Percentiles rank a stretch among this genome's conserved stretches.
Evolutionary conservation across 2,113 vertebrate species (phyloP).

Genomic region (Epinephelus lanceolatus): DNA sequence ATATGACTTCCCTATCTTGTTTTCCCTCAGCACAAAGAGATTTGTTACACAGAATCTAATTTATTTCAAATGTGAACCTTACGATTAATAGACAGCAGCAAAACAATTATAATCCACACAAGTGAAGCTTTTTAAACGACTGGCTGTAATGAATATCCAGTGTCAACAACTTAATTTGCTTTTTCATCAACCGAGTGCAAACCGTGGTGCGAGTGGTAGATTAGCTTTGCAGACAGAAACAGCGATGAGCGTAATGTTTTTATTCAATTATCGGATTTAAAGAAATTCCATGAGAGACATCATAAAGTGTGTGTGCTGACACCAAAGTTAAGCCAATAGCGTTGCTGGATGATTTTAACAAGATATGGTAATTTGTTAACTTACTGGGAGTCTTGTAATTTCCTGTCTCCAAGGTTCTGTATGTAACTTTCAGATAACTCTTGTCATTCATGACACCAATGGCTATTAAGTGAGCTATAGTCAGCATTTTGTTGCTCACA

Average conservation of each 20-base stretch:
- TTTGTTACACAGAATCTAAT: slow-evolving; percentile 64
- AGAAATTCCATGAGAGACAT: slow-evolving; percentile 25
- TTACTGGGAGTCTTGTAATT: slow-evolving; percentile 46
- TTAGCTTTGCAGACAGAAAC: slow-evolving; percentile 49
- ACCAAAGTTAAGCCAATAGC: slow-evolving; percentile 26
- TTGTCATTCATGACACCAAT: no score
- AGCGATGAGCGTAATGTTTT: slow-evolving; percentile 35
- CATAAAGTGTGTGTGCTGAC: slow-evolving; percentile 32
- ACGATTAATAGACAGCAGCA: slow-evolving; percentile 58
- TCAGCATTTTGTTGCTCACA: no score
- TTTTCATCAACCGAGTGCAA: slow-evolving; percentile 31
- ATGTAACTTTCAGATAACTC: no score
- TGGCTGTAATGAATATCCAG: slow-evolving; percentile 60
- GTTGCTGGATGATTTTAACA: slow-evolving; percentile 45
- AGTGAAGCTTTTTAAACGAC: slow-evolving; percentile 47
- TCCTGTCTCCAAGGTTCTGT: not conserved
- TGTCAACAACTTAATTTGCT: slow-evolving; percentile 65
- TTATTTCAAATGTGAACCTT: slow-evolving; percentile 67
- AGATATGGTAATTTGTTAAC: slow-evolving; percentile 39
- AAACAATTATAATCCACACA: slow-evolving; percentile 67
- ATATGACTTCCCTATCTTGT: slow-evolving; percentile 55
- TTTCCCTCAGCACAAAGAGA: slow-evolving; percentile 52
- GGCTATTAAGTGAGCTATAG: no score
- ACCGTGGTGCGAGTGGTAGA: slow-evolving; percentile 36
- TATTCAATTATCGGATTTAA: slow-evolving; percentile 50